Conservation (phyloP, 1,140 invertebrate genomes). For the Heliconius nattereri region DNA sequence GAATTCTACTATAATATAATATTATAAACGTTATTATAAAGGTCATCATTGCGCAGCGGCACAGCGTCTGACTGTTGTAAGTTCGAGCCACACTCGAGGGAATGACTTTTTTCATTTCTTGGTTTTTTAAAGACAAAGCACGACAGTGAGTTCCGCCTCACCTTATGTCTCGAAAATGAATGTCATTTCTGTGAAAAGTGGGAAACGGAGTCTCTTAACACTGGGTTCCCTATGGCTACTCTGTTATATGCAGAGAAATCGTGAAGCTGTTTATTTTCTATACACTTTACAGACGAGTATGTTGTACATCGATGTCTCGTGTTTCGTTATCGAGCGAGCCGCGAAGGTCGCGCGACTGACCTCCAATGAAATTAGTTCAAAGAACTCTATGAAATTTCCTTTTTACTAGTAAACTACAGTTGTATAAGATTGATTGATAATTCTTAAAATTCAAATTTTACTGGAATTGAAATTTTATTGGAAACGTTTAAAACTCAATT, state of each 20-base stretch:
- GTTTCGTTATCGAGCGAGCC: background rate
- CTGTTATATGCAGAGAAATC: background rate
- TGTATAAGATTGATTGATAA: background rate
- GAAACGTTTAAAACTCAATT: too few relatives aligned
- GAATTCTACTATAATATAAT: background rate
- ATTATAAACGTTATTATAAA: background rate
- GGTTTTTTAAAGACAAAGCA: background rate
- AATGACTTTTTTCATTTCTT: background rate
- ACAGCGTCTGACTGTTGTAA: background rate
- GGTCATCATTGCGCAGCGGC: background rate
- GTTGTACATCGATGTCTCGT: background rate
- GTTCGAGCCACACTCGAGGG: background rate
- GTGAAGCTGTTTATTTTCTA: too few relatives aligned
- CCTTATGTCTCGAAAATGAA: background rate
- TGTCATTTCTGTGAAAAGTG: background rate
- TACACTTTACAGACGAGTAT: too few relatives aligned
- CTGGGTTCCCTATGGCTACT: background rate
- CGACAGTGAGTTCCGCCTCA: background rate
- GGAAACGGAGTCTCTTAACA: background rate
- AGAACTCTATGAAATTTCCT: conserved; percentile 16
- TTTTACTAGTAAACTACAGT: background rate
- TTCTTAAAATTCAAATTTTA: too few relatives aligned
- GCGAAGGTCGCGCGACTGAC: conserved; percentile 12
- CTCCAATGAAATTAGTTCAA: conserved; percentile 21
- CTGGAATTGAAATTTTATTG: too few relatives aligned